These are phyloP conservation scores for Rhagonycha lutea DNA, from an alignment of 2,888 invertebrate species.

Conservation along the genomic window DNA sequence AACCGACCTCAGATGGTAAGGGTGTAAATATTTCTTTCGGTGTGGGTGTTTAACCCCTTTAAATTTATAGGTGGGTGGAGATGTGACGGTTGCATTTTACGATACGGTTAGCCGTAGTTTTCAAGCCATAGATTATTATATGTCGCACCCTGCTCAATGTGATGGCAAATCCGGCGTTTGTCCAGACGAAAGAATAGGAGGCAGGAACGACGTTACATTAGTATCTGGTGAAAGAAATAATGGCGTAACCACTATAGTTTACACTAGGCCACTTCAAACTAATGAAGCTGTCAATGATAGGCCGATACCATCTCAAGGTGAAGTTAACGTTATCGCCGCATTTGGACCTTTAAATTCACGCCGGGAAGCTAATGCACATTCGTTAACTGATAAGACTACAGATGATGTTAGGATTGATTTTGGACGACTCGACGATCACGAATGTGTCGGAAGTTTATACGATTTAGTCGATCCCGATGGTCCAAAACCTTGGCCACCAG, in stretches of 20 bases:
- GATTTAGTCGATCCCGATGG: slow-evolving; percentile 63
- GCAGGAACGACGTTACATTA: slow-evolving; percentile 75
- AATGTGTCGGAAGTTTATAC: slow-evolving; percentile 71
- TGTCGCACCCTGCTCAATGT: slow-evolving; percentile 80
- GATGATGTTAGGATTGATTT: slow-evolving; percentile 81
- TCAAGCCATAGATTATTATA: slow-evolving; percentile 82
- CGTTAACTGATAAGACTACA: slow-evolving; percentile 70
- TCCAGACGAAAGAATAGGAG: slow-evolving; percentile 81
- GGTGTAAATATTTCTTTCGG: slow-evolving; percentile 28
- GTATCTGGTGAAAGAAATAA: slow-evolving; percentile 77
- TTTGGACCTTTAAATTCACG: slow-evolving; percentile 81
- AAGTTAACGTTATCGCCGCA: slow-evolving; percentile 80
- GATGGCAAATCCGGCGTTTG: slow-evolving; percentile 84
- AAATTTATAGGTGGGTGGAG: slow-evolving; percentile 64
- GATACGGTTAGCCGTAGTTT: slow-evolving; percentile 65
- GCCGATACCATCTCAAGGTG: slow-evolving; percentile 68
- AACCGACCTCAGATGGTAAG: slow-evolving; percentile 72
- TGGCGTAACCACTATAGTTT: slow-evolving; percentile 81
- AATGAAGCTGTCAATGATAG: slow-evolving; percentile 74
- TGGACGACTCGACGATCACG: slow-evolving; percentile 69
- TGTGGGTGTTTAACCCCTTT: slow-evolving; percentile 26
- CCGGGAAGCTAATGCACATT: slow-evolving; percentile 85
- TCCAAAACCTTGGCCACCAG: slow-evolving; percentile 72
- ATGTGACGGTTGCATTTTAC: slow-evolving; percentile 82
- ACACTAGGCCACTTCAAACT: slow-evolving; percentile 76